Percentiles rank a stretch among this genome's conserved stretches.
Evolutionary conservation across 2,888 invertebrate genomes (phyloP).

Genomic region (Metalampra italica): DNA sequence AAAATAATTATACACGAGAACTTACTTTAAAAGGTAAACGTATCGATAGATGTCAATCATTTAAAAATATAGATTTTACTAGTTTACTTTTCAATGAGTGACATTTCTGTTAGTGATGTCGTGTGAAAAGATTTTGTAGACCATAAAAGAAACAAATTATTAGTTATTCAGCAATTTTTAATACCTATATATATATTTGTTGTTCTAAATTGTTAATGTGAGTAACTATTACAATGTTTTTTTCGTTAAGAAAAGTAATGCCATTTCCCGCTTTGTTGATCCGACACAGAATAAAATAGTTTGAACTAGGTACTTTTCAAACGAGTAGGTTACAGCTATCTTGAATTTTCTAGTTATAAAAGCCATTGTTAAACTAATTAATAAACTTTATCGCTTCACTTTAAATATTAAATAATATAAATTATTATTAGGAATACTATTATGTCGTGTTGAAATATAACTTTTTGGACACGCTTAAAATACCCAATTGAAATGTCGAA

Average conservation of each 20-base stretch:
- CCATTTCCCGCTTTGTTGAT: background rate
- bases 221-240: too few species aligned
- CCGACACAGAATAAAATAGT: background rate
- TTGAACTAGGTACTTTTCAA: background rate
- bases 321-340: background rate
- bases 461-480: conserved; percentile 16
- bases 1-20: too few species aligned
- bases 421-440: conserved; percentile 46
- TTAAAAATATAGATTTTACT: background rate
- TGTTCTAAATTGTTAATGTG: too few species aligned
- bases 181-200: too few species aligned
- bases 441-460: conserved; percentile 51
- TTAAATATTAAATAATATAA: conserved; percentile 42
- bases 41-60: background rate
- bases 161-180: background rate
- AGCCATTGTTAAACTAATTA: conserved; percentile 36
- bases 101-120: background rate
- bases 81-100: background rate
- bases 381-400: conserved; percentile 51
- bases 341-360: conserved; percentile 19
- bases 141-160: background rate
- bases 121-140: background rate
- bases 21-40: background rate
- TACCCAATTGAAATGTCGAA: conserved; percentile 7
- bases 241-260: background rate